These are phyloP conservation scores for Clarias magur DNA, from an alignment of 2,113 vertebrate species.

Conservation along the genomic window DNA sequence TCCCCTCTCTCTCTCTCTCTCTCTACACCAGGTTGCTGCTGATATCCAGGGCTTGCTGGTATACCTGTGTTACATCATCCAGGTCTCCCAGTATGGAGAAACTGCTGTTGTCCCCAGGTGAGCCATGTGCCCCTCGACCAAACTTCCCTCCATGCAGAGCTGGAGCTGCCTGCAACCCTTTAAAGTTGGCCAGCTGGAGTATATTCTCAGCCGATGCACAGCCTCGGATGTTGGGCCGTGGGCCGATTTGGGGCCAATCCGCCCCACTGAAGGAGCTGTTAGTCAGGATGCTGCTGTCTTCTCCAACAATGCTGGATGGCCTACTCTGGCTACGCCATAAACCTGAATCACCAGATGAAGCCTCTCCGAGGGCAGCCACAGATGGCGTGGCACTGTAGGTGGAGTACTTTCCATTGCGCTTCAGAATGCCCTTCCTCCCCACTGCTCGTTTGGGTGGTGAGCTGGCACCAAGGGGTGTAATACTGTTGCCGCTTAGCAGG, in stretches of 20 bases:
- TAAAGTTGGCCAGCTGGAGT: slow-evolving; percentile 86
- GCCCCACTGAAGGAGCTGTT: slow-evolving; percentile 78
- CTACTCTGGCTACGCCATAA: slow-evolving; percentile 92
- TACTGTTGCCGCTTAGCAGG: slow-evolving; percentile 75
- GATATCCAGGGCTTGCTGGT: slow-evolving; percentile 88
- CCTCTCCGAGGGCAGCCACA: slow-evolving; percentile 70
- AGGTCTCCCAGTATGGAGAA: slow-evolving; percentile 94
- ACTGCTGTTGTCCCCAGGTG: slow-evolving; percentile 86
- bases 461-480: slow-evolving; percentile 69
- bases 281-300: slow-evolving; percentile 87
- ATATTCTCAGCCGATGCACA: slow-evolving; percentile 95
- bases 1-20: not conserved
- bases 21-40: slow-evolving; percentile 83
- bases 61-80: slow-evolving; percentile 90
- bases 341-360: slow-evolving; percentile 76
- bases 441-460: slow-evolving; percentile 70
- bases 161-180: slow-evolving; percentile 83
- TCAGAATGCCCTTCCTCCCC: slow-evolving; percentile 91
- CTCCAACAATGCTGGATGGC: slow-evolving; percentile 89
- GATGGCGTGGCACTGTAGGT: slow-evolving; percentile 71
- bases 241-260: slow-evolving; percentile 79
- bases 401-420: slow-evolving; percentile 92
- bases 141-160: slow-evolving; percentile 85
- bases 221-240: slow-evolving; percentile 84
- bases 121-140: slow-evolving; percentile 73